These are phyloP conservation scores for Lepidochitona cinerea DNA, from an alignment of 2,888 invertebrate genomes.

Conservation along the genomic window DNA sequence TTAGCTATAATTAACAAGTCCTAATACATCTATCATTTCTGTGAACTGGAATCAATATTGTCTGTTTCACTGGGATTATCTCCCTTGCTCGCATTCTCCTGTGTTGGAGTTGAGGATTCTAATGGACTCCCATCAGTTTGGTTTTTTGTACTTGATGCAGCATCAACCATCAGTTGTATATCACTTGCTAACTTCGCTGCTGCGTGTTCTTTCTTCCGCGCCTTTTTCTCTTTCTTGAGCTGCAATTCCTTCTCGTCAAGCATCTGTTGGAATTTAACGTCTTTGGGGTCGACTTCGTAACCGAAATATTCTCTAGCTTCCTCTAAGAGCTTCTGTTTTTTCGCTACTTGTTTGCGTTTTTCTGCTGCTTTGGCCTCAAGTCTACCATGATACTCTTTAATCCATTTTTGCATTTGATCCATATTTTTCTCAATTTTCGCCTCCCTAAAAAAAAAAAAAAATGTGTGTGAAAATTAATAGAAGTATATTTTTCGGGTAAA, in stretches of 20 bases:
- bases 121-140: not conserved
- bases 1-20: too few species aligned
- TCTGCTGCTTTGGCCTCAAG: constrained; percentile 15
- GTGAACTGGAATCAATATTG: too few species aligned
- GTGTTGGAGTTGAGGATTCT: not conserved
- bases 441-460: constrained; percentile 22
- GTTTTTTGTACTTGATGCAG: not conserved
- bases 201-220: constrained; percentile 36
- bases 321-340: constrained; percentile 35
- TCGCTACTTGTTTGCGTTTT: constrained; percentile 26
- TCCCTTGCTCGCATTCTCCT: too few species aligned
- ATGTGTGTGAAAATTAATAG: too few species aligned
- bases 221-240: constrained; percentile 33
- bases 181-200: constrained; percentile 21
- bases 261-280: constrained; percentile 41
- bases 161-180: constrained; percentile 16
- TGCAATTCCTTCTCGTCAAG: constrained; percentile 35
- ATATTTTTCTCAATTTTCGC: constrained; percentile 30
- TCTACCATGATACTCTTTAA: constrained; percentile 31
- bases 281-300: constrained; percentile 39
- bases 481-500: too few species aligned
- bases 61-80: too few species aligned
- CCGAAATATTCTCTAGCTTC: constrained; percentile 44
- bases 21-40: too few species aligned
- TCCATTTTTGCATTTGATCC: constrained; percentile 36